Evolutionary conservation across 2,797 vertebrate species (phyloP), one percentile per base, ranked within the genome.

Genomic region (Myotis findleyi): DNA sequence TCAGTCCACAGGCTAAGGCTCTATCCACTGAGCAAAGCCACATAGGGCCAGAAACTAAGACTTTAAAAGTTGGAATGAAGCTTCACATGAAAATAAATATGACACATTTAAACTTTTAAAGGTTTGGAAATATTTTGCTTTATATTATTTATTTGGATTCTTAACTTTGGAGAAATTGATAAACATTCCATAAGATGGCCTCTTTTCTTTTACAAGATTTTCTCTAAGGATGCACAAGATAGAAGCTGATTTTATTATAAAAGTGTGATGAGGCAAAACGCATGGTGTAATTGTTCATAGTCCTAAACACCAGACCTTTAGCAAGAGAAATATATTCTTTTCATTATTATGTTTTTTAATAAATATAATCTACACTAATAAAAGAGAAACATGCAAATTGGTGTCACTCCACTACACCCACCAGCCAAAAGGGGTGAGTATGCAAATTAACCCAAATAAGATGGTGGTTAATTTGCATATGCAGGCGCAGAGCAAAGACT

Each of bases 1-100:
- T 62, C 12, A 2, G 59, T 62, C 12, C 12, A 62, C 25, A 27
- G 27, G 27, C 59, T 62, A 62, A 62, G 30, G 59, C 12, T 62
- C 59, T 30, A 30, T 13, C 57, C 57, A 59, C 57, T 62, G 59
- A 62, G 59, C 27, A 27, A 62, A 62, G 59, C 59, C 59, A 62
- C 5, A 2, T 14, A 30, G 59, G 12, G 27, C 12, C 27, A 30
- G 27, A 30, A 62, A 16, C 59, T 30, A 62, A 62, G 27, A 30
- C 14, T 30, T 85, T 77, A 53, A 49, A 81, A 94, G 85, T 21
- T 93, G 66, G 62, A 95, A 90, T 80, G 18, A 91, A 91, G 5
- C 6, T 55, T 68, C 10, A 73, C 2, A 77, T 86, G n/a, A 72
- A 93, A 81, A 10, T 47, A 57, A 85, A 68, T 85, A 71, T 49